Percentiles rank a stretch among this genome's conserved stretches.
These are phyloP conservation scores for Cancer borealis DNA, from an alignment of 2,888 invertebrate genomes.

Conservation along the genomic window DNA sequence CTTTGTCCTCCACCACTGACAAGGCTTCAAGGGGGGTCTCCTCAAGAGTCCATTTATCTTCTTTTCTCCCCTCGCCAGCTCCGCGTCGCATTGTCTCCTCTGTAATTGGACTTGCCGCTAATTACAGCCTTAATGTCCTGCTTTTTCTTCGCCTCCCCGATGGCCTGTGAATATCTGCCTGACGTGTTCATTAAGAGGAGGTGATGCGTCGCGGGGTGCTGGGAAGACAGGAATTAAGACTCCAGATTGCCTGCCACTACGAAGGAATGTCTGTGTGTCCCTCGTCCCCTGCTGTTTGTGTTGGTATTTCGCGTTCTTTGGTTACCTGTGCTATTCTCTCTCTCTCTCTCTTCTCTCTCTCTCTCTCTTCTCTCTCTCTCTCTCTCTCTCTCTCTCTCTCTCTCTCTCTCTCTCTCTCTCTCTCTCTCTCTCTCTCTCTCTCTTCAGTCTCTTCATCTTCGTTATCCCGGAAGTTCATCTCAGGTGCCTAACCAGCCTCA, in stretches of 20 bases:
- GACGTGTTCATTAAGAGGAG: not conserved
- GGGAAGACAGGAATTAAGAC: not conserved
- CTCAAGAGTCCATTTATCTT: not conserved
- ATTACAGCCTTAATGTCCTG: conserved; percentile 14
- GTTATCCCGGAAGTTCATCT: not conserved
- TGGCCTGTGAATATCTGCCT: conserved; percentile 5
- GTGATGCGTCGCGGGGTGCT: not conserved
- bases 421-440: not conserved
- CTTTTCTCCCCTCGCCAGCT: not conserved
- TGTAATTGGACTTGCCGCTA: conserved; percentile 19
- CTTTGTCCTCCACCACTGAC: not conserved
- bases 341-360: not conserved
- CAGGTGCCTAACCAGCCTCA: not conserved
- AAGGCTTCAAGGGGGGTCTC: conserved; percentile 5
- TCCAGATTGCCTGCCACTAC: not conserved
- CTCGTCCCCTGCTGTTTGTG: not conserved
- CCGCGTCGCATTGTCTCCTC: not conserved
- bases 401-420: not conserved
- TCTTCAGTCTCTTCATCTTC: no score
- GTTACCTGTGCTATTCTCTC: conserved; percentile 31
- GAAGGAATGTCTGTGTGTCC: conserved; percentile 15
- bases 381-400: conserved; percentile 34
- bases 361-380: not conserved
- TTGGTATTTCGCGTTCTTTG: conserved; percentile 36
- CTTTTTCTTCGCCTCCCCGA: not conserved